Base-by-base conservation (phyloP, 2,888 invertebrate species). In the Plusia festucae region DNA sequence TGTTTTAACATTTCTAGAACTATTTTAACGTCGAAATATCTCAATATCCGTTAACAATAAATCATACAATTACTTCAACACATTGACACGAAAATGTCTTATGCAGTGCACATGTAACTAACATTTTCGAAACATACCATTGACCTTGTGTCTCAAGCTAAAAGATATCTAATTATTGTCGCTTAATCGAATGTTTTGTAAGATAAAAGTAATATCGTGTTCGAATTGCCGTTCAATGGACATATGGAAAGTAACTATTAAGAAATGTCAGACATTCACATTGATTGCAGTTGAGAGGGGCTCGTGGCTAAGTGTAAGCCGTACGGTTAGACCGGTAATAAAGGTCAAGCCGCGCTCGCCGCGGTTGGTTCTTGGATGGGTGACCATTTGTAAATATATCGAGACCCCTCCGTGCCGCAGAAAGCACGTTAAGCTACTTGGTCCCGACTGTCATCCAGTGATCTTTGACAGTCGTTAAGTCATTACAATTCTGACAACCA, bases 171-270 rank as follows among this genome's bases (percentile, higher is more conserved):
- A 72, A 78, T 75, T 70, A 75, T 68, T 57, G 62, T 71, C 53
- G 54, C 54, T 62, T 65, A 65, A 71, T 74, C 44, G 78, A 74
- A 69, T 70, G 67, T 79, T 75, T 75, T 60, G 13, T 59, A 75
- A 81, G 65, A 81, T 65, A 72, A 70, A 70, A 56, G 57, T 64
- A 68, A 65, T 51, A 68, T 55, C 70, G 53, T 55, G 65, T 60
- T 81, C 81, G 60, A 63, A 73, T 78, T 51, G n/a, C n/a, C 30
- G 56, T 61, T 52, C 66, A 73, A 62, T 73, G 73, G 53, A 68
- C 18, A 53, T 58, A 54, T 54, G 68, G 81, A 81, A 81, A 78
- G 78, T 73, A 40, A 70, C 52, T 18, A 44, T 34, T 40, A 56
- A 63, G 53, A 57, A 57, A 44, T 70, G 46, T 46, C 18, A 46